Evolutionary conservation across 2,888 invertebrate species (phyloP).

Genomic region (Polydrusus tereticollis): DNA sequence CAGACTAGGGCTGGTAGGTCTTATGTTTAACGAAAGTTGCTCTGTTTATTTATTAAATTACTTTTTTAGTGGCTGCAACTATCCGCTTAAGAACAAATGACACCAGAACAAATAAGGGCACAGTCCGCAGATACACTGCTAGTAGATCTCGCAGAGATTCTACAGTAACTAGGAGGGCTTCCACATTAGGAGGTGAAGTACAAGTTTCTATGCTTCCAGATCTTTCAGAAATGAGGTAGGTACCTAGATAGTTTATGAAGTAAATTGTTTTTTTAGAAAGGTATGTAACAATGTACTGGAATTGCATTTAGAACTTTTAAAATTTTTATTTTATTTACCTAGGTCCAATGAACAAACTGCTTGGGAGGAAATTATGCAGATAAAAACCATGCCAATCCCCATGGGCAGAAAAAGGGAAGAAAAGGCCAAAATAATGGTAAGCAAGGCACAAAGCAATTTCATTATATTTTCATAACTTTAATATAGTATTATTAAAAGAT

Average conservation of each 20-base stretch:
- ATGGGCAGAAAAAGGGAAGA: slow-evolving; percentile 86
- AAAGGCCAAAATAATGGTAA: slow-evolving; percentile 83
- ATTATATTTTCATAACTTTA: no score
- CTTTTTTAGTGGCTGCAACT: slow-evolving; percentile 74
- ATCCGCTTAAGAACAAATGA: slow-evolving; percentile 75
- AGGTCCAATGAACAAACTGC: slow-evolving; percentile 84
- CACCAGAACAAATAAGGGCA: slow-evolving; percentile 71
- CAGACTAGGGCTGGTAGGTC: slow-evolving; percentile 79
- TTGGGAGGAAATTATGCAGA: slow-evolving; percentile 89
- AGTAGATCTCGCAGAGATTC: slow-evolving; percentile 70
- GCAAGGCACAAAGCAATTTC: slow-evolving; percentile 24
- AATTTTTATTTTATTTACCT: not conserved
- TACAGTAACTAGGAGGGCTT: slow-evolving; percentile 69
- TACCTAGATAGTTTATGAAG: no score
- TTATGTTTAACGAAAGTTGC: no score
- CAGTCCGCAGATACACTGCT: slow-evolving; percentile 71
- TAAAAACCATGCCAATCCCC: slow-evolving; percentile 85
- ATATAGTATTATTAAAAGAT: no score
- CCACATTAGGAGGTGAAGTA: slow-evolving; percentile 73
- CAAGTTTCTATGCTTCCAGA: slow-evolving; percentile 86
- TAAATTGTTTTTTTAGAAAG: no score
- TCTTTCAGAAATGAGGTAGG: slow-evolving; percentile 77
- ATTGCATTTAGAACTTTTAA: not conserved
- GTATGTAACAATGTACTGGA: not conserved
- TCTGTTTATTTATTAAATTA: no score